Base-by-base conservation (phyloP, 2,888 invertebrate species). In the Phyto melanocephala region DNA sequence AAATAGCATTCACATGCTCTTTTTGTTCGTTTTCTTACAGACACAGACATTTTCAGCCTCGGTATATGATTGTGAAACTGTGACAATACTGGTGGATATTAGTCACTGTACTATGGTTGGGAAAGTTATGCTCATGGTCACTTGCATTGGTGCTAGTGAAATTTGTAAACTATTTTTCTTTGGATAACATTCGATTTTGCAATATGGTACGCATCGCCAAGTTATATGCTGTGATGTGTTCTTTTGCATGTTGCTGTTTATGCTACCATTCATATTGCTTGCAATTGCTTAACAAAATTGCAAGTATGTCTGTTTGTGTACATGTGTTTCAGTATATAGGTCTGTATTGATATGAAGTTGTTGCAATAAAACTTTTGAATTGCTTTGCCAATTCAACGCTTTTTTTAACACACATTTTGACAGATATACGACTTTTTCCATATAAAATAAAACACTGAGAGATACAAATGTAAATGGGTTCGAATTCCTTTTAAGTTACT, bases 291-390 rank as follows among this genome's bases (percentile, higher is more conserved):
- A 47, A 15, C 45, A 71, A 22, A 11, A 10, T 45, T 63, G 11
- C 17, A 45, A 13, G 22, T 45, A 40, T 35, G 15, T 24, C 22
- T 8, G 13, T 20, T 11, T 40, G 37, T 47, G 33, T 50, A 13
- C 33, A 15, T 6, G 24, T 47, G 47, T 54, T 33, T 33, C 7
- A 33, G 3, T 24, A 20, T 10, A 22, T 58, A 20, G n/a, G 40
- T 40, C 11, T 58, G 24, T n/a, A n/a, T 13, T 54, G 40, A 33
- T 22, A 37, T 33, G 22, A 62, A 45, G 79, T 68, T 76, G 37
- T 35, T 72, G 81, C 84, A 86, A 85, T 86, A 86, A 84, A 86
- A 84, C 84, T 83, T 84, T 85, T 84, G 82, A 85, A 85, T 85
- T 86, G 85, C 81, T 81, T 85, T 84, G 80, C 83, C 83, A 85